Base-by-base conservation (phyloP, 2,797 vertebrate species). In the Carapus acus region DNA sequence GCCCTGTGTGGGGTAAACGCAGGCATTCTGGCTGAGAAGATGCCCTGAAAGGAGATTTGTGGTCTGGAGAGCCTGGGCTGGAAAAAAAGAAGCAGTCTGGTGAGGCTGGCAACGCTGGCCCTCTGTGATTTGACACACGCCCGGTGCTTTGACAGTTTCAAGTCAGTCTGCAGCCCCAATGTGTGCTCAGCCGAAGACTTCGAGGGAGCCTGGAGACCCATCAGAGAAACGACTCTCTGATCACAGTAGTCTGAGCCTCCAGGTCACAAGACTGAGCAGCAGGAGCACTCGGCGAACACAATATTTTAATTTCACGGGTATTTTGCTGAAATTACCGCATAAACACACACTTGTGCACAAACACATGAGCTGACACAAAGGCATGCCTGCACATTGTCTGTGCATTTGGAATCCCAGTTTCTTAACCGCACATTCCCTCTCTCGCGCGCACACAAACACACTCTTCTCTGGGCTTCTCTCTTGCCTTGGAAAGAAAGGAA, bases 11-110 rank as follows among this genome's bases (percentile, higher is more conserved):
- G 84, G 78, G 73, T 77, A 62, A 62, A 73, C 72, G 67, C 54
- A 52, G 74, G 71, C 78, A 74, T 84, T 77, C 73, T 74, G 84
- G 80, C 83, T 65, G 78, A 83, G 79, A 86, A 81, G 80, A 83
- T 56, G 29, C 76, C 77, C 69, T 50, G 71, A 74, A 73, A 33
- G 67, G 77, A 80, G 80, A 78, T 81, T 82, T 87, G 85, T 17
- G 85, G 83, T 87, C 79, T 83, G 70, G 62, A 65, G 79, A 80
- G 78, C 69, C 64, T 63, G 67, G 47, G 52, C 77, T 85, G 79
- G 78, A 83, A 75, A 81, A 78, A 82, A 81, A n/a, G n/a, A 74
- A 83, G 82, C 77, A 71, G 71, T 78, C 54, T 73, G 45, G 51
- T 48, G 27, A 73, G 82, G 78, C 79, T 71, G 71, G 70, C 59